Conservation (phyloP, 2,888 invertebrate species). For the Tipula helvola region DNA sequence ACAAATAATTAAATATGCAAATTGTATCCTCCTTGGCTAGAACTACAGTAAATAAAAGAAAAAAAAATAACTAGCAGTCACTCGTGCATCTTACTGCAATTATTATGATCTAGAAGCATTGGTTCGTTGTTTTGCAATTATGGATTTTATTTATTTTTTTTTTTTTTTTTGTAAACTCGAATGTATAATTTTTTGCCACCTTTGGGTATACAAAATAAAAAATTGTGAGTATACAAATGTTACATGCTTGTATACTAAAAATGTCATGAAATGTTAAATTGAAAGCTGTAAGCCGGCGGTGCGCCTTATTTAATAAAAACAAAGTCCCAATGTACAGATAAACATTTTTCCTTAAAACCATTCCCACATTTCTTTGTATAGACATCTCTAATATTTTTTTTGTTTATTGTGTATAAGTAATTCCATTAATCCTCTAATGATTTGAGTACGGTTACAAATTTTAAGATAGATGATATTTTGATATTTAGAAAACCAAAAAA, state of each 20-base stretch:
- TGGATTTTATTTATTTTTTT: not conserved
- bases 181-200: not conserved
- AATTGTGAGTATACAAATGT: too few species aligned
- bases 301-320: not conserved
- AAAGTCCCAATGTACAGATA: not conserved
- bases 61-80: not conserved
- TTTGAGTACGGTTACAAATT: slow-evolving; percentile 4
- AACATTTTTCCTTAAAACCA: not conserved
- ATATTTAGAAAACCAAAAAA: not conserved
- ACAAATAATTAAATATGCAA: not conserved
- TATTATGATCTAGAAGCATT: not conserved
- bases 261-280: not conserved
- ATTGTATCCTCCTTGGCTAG: not conserved
- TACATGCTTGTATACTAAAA: not conserved
- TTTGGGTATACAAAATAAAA: not conserved
- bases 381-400: not conserved
- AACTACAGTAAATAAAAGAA: not conserved
- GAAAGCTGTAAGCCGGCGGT: not conserved
- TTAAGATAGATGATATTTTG: not conserved
- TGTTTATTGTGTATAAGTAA: not conserved
- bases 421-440: not conserved
- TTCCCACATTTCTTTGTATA: not conserved
- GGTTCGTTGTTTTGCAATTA: not conserved
- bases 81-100: too few species aligned
- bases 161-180: not conserved